phyloP scores from a whole-genome alignment of 2,113 vertebrate species.

The Talpa occidentalis region DNA sequence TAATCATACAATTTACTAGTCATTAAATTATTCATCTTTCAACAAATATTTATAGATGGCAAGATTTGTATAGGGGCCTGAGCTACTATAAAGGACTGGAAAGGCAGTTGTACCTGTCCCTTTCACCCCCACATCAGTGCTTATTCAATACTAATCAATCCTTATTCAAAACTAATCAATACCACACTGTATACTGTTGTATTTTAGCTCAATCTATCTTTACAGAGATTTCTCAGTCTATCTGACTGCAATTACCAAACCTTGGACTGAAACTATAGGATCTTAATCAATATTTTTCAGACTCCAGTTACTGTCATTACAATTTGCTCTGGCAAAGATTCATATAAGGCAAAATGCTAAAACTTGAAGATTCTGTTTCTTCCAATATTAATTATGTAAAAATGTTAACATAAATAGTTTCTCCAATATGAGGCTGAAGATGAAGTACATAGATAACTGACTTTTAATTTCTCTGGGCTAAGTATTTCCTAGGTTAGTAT shows the following conservation, averaged over 20 bases:
- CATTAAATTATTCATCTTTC: background rate
- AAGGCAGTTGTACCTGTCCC: background rate
- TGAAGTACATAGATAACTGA: background rate
- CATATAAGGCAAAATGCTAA: background rate
- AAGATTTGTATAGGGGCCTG: background rate
- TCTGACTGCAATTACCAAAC: background rate
- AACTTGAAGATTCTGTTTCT: background rate
- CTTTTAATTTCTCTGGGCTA: background rate
- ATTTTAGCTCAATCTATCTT: background rate
- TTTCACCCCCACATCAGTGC: background rate
- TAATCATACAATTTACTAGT: background rate
- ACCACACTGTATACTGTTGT: background rate
- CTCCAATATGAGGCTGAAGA: background rate
- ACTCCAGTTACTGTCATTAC: background rate
- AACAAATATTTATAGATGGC: background rate
- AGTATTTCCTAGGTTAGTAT: background rate
- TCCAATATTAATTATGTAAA: conserved; percentile 6
- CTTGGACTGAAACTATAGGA: background rate
- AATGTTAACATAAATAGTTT: background rate
- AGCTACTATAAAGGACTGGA: background rate
- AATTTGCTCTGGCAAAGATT: background rate
- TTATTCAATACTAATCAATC: background rate
- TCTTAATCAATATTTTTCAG: background rate
- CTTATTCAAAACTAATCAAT: background rate
- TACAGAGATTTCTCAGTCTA: background rate